Evolutionary conservation across 2,888 invertebrate species (phyloP).

Genomic region (Nemapogon koenigi): DNA sequence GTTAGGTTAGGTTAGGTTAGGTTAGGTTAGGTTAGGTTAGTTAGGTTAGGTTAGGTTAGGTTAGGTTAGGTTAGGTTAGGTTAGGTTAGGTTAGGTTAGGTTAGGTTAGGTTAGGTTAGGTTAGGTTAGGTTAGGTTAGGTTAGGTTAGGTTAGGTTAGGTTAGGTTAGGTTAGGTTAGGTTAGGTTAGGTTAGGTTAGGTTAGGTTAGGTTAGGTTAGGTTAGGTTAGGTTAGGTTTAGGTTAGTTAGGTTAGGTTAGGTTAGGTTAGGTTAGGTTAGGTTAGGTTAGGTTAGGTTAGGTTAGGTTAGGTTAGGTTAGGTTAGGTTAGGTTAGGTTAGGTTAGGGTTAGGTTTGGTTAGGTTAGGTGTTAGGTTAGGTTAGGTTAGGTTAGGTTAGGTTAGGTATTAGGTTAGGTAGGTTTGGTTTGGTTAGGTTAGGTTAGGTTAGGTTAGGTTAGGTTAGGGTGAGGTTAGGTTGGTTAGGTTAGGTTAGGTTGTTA

Average conservation of each 20-base stretch:
- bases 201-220: neutral
- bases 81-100: conserved; percentile 5
- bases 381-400: neutral
- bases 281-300: conserved; percentile 5
- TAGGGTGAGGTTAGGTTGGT: neutral
- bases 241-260: conserved; percentile 2
- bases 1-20: conserved; percentile 1
- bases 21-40: neutral
- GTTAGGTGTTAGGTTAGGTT: conserved; percentile 1
- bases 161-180: conserved; percentile 4
- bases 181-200: conserved; percentile 1
- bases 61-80: conserved; percentile 4
- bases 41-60: neutral
- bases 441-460: neutral
- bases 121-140: conserved; percentile 3
- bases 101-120: no score
- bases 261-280: conserved; percentile 5
- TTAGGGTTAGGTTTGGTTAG: conserved; percentile 5
- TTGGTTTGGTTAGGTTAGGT: neutral
- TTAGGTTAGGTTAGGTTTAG: conserved; percentile 2
- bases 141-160: conserved; percentile 5
- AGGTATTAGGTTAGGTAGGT: neutral
- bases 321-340: conserved; percentile 5
- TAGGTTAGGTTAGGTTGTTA: neutral
- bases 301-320: conserved; percentile 5